Evolutionary conservation across 1,140 invertebrate species (phyloP).

Genomic region (Battus philenor): DNA sequence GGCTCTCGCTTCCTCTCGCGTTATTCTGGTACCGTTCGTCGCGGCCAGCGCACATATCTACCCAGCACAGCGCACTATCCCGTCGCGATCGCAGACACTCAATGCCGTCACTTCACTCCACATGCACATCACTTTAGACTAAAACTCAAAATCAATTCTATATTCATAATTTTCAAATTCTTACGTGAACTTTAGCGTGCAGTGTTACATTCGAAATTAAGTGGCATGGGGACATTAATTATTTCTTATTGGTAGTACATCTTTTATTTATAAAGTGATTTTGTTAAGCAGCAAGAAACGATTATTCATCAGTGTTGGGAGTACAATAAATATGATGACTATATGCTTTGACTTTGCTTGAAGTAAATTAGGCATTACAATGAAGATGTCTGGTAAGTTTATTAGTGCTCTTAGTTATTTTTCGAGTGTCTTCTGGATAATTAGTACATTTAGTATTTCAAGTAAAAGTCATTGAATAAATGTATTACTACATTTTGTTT

Average conservation of each 20-base stretch:
- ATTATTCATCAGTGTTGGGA: conserved; percentile 8
- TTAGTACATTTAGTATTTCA: neutral
- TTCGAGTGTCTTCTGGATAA: too few species aligned
- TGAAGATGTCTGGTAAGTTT: conserved; percentile 71
- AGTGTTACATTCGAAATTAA: conserved; percentile 5
- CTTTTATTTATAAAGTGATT: conserved; percentile 12
- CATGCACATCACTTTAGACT: conserved; percentile 23
- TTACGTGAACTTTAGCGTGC: conserved; percentile 8
- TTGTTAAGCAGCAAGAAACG: conserved; percentile 3
- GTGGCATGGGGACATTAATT: conserved; percentile 6
- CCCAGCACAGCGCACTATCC: conserved; percentile 27
- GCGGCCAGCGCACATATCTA: conserved; percentile 56
- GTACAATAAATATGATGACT: conserved; percentile 24
- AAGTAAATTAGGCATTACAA: conserved; percentile 46
- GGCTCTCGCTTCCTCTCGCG: conserved; percentile 66
- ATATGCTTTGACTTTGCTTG: conserved; percentile 30
- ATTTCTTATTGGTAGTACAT: conserved; percentile 18
- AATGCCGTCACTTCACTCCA: conserved; percentile 20
- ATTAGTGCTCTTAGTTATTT: neutral
- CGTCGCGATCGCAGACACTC: conserved; percentile 27
- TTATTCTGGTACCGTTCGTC: conserved; percentile 67
- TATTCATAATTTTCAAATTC: conserved; percentile 16
- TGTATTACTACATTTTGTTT: neutral
- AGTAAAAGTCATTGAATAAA: neutral
- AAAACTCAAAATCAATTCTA: conserved; percentile 24